Conservation (phyloP, 2,797 vertebrate species). For the Emys orbicularis region DNA sequence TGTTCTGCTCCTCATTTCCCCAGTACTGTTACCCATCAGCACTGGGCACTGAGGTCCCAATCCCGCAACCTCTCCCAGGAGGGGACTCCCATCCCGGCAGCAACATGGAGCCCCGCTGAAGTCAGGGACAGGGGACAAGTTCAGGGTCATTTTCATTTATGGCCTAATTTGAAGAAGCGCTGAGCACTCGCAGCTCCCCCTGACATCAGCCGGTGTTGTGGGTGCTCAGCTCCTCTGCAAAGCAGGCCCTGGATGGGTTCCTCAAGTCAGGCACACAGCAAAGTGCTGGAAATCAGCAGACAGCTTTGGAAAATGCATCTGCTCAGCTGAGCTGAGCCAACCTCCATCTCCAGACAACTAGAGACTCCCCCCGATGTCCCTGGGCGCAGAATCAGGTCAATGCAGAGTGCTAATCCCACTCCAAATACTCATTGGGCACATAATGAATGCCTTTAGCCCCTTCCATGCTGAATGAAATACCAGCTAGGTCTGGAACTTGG, state of each 20-base stretch:
- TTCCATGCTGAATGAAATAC: not conserved
- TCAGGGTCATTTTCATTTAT: not conserved
- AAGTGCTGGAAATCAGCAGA: not conserved
- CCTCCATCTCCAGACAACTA: too few species aligned
- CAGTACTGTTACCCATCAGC: not conserved
- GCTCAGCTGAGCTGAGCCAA: too few species aligned
- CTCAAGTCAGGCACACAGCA: not conserved
- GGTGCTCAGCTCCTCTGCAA: not conserved
- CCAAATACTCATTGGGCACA: not conserved
- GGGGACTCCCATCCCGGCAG: not conserved
- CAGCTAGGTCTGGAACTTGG: not conserved
- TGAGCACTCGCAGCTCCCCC: not conserved
- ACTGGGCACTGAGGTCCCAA: rapidly evolving
- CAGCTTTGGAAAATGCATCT: not conserved
- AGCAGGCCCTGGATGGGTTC: not conserved
- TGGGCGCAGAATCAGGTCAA: too few species aligned
- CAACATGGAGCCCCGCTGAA: rapidly evolving
- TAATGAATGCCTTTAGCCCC: not conserved
- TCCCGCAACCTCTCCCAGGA: rapidly evolving
- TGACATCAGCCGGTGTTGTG: not conserved
- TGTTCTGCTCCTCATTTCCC: not conserved
- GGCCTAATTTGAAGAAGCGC: not conserved
- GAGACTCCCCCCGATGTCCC: too few species aligned
- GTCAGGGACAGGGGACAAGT: not conserved
- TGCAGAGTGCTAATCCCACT: too few species aligned